phyloP scores from a whole-genome alignment of 2,113 vertebrate genomes.

The Microtus montanus region DNA sequence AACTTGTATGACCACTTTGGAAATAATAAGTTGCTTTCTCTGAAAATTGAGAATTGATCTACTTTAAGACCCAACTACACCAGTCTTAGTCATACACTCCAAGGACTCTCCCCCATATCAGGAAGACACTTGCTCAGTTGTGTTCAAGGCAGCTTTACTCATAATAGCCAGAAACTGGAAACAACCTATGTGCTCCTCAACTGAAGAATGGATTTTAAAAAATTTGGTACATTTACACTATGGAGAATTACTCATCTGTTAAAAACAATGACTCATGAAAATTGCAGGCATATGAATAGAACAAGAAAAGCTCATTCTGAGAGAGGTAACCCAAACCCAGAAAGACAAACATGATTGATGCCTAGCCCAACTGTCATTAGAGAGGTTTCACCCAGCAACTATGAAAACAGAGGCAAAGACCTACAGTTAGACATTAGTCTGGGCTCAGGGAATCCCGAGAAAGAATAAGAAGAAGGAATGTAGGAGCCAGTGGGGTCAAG shows the following conservation, averaged over 20 bases:
- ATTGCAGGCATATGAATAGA: not conserved
- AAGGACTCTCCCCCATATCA: not conserved
- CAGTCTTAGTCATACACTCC: not conserved
- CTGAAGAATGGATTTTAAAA: not conserved
- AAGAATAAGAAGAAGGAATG: not conserved
- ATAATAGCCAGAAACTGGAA: not conserved
- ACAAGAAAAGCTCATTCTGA: not conserved
- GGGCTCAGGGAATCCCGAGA: not conserved
- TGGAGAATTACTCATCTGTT: not conserved
- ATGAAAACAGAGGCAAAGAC: not conserved
- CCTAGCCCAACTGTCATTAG: not conserved
- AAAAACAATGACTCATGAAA: not conserved
- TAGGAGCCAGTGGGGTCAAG: not conserved
- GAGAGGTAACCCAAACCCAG: not conserved
- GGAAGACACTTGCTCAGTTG: not conserved
- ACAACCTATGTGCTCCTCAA: not conserved
- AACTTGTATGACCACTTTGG: not conserved
- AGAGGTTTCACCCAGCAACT: not conserved
- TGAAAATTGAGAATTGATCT: not conserved
- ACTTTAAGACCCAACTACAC: not conserved
- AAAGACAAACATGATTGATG: not conserved
- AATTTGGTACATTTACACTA: not conserved
- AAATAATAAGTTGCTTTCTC: not conserved
- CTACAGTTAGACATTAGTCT: not conserved
- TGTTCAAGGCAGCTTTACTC: not conserved